Conservation (phyloP, 2,113 vertebrate species). For the Oncorhynchus keta region DNA sequence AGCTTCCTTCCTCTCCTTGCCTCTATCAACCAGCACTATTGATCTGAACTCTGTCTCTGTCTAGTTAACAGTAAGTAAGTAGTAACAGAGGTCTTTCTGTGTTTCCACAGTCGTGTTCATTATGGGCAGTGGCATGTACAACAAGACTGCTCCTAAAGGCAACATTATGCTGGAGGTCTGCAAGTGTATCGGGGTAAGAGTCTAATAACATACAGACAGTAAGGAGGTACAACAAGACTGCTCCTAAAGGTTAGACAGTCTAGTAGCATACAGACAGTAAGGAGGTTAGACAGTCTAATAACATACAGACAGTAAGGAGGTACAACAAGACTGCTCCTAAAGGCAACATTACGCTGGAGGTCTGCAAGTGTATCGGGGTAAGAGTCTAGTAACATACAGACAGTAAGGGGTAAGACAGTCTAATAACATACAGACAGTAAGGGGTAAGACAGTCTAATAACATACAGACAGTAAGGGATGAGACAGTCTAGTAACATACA, state of each 20-base stretch:
- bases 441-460: too few species aligned
- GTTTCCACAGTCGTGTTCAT: conserved; percentile 85
- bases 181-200: conserved; percentile 88
- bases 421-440: too few species aligned
- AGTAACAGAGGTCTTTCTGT: not conserved
- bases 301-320: not conserved
- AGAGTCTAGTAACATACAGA: too few species aligned
- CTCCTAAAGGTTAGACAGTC: not conserved
- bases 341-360: too few species aligned
- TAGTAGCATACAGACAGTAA: not conserved
- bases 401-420: too few species aligned
- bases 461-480: too few species aligned
- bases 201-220: not conserved
- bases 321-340: too few species aligned
- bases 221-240: too few species aligned
- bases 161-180: conserved; percentile 84
- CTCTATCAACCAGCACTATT: not conserved
- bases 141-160: conserved; percentile 82
- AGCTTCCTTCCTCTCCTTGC: not conserved
- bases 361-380: too few species aligned
- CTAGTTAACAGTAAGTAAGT: too few species aligned
- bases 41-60: not conserved
- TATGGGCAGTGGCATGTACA: conserved; percentile 86
- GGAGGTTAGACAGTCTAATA: not conserved
- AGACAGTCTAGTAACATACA: too few species aligned